A percentile compares a stretch with the other conserved stretches of the same genome.
These are phyloP conservation scores for Pipistrellus nathusii DNA, from an alignment of 2,797 vertebrate species.

Conservation along the genomic window DNA sequence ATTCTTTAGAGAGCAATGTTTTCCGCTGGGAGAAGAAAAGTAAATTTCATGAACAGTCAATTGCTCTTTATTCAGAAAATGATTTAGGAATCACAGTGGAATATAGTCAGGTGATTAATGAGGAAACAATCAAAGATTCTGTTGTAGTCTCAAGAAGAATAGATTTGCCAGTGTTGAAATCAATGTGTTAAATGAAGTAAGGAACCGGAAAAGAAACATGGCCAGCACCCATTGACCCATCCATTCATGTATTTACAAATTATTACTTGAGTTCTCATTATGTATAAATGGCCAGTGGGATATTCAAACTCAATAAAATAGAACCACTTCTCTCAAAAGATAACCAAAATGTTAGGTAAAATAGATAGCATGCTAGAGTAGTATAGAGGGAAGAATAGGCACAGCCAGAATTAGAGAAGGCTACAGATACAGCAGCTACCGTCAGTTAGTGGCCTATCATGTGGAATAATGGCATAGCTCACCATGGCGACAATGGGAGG, in stretches of 20 bases:
- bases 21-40: neutral
- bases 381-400: neutral
- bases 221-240: neutral
- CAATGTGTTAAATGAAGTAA: neutral
- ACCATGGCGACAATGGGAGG: neutral
- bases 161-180: neutral
- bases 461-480: neutral
- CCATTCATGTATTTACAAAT: neutral
- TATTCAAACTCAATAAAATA: neutral
- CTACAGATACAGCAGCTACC: fast-evolving
- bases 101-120: neutral
- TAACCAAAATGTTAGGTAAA: neutral
- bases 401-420: neutral
- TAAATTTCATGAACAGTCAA: neutral
- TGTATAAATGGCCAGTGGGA: neutral
- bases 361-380: neutral
- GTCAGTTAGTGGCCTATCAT: neutral
- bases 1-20: neutral
- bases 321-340: neutral
- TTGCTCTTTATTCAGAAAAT: slow-evolving; percentile 5
- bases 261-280: neutral
- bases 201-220: neutral
- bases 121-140: neutral
- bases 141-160: neutral
- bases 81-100: neutral